phyloP scores from a whole-genome alignment of 2,888 invertebrate species.

The Eupithecia exiguata region DNA sequence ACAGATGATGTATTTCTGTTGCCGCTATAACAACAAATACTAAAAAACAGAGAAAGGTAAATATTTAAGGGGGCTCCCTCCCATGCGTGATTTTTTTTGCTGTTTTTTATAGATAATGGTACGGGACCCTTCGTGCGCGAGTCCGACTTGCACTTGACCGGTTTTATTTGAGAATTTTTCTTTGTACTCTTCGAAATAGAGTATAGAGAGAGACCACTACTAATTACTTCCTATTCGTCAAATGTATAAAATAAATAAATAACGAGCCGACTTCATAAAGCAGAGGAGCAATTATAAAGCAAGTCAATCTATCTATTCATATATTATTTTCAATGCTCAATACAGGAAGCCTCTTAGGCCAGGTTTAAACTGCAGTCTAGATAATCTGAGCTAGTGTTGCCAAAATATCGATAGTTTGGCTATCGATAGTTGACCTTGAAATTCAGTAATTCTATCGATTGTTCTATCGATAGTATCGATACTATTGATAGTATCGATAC shows the following conservation, averaged over 20 bases:
- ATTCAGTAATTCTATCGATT: too few species aligned
- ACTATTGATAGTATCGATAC: too few species aligned
- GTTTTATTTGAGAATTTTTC: not conserved
- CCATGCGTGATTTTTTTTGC: too few species aligned
- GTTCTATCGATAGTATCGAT: too few species aligned
- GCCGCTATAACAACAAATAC: too few species aligned
- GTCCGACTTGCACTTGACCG: too few species aligned
- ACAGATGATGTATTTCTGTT: too few species aligned
- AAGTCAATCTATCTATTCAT: not conserved
- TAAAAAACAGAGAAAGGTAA: too few species aligned
- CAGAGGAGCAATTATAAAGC: constrained; percentile 3
- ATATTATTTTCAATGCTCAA: not conserved
- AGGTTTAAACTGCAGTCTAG: not conserved
- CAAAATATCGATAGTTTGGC: not conserved
- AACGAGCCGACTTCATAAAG: not conserved
- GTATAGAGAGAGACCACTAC: not conserved
- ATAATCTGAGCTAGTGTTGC: not conserved
- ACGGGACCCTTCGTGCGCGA: too few species aligned
- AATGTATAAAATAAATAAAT: constrained; percentile 1
- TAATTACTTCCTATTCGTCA: not conserved
- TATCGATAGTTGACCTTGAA: too few species aligned
- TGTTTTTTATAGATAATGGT: too few species aligned
- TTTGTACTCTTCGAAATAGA: not conserved
- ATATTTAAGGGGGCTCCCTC: too few species aligned
- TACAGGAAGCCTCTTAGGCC: not conserved